phyloP scores from a whole-genome alignment of 2,797 vertebrate genomes.

The Sebastiscus tertius region DNA sequence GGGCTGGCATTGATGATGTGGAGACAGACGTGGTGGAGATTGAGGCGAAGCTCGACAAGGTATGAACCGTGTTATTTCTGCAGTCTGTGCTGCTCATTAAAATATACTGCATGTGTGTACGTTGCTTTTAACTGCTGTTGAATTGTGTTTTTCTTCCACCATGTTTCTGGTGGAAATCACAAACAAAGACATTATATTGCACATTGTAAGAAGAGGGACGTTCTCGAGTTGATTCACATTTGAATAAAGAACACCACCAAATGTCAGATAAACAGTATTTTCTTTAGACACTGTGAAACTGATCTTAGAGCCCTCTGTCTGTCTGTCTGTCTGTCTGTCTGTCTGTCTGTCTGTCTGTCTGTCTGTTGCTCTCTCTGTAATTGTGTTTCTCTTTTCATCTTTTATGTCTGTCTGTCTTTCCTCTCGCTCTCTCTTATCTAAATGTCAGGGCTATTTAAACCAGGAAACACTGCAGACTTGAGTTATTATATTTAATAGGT shows the following conservation, averaged over 20 bases:
- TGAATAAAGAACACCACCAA: not conserved
- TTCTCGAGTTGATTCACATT: not conserved
- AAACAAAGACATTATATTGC: not conserved
- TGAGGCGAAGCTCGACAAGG: slow-evolving; percentile 96
- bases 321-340: not conserved
- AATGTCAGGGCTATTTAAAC: slow-evolving; percentile 44
- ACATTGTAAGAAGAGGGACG: not conserved
- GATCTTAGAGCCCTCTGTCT: not conserved
- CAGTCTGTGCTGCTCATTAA: not conserved
- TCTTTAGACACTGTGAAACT: not conserved
- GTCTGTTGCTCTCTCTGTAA: not conserved
- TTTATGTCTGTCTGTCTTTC: not conserved
- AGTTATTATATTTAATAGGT: slow-evolving; percentile 32
- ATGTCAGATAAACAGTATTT: not conserved
- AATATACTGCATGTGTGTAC: not conserved
- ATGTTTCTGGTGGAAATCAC: not conserved
- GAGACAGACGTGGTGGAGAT: slow-evolving; percentile 98
- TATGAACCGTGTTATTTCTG: slow-evolving; percentile 61
- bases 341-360: not conserved
- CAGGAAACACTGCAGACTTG: slow-evolving; percentile 9
- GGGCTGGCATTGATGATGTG: slow-evolving; percentile 96
- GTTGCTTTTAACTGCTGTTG: not conserved
- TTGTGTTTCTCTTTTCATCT: not conserved
- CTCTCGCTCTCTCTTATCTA: slow-evolving; percentile 10
- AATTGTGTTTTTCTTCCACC: not conserved